Conservation (phyloP, 1,140 invertebrate species). For the Pissodes strobi region DNA sequence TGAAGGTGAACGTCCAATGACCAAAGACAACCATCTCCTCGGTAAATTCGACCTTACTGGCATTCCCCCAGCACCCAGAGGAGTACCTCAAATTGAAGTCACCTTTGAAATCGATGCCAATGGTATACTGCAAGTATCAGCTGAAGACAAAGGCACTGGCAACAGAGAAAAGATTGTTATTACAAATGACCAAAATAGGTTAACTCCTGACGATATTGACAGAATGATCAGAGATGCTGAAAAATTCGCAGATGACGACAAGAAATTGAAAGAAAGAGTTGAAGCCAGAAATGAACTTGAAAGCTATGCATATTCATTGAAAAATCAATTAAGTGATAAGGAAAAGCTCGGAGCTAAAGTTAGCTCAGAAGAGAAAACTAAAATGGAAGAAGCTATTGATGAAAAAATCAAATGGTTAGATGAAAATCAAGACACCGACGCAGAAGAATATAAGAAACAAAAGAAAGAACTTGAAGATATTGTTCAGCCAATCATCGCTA, state of each 20-base stretch:
- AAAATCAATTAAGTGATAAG: constrained; percentile 97
- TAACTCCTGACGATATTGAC: constrained; percentile 97
- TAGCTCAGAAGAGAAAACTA: constrained; percentile 89
- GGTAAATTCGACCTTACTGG: constrained; percentile 97
- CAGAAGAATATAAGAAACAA: constrained; percentile 93
- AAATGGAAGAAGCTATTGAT: constrained; percentile 94
- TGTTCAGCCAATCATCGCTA: constrained; percentile 96
- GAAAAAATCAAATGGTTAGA: constrained; percentile 99
- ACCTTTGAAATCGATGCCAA: constrained; percentile 99
- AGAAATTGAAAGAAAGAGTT: constrained; percentile 95
- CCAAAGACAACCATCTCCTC: constrained; percentile 97
- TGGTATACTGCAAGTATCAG: constrained; percentile 89
- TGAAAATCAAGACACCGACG: constrained; percentile 91
- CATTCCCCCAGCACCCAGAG: constrained; percentile 95
- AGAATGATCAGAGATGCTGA: constrained; percentile 99
- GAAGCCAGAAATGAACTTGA: constrained; percentile 89
- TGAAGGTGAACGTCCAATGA: constrained; percentile 98
- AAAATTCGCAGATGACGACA: constrained; percentile 98
- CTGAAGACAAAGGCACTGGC: constrained; percentile 98
- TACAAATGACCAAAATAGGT: constrained; percentile 95
- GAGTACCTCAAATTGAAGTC: constrained; percentile 98
- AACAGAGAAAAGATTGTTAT: constrained; percentile 99
- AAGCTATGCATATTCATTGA: constrained; percentile 92
- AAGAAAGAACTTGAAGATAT: constrained; percentile 97
- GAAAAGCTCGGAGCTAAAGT: constrained; percentile 96